phyloP scores from a whole-genome alignment of 2,888 invertebrate genomes.

The Himalopsyche kuldschensis region DNA sequence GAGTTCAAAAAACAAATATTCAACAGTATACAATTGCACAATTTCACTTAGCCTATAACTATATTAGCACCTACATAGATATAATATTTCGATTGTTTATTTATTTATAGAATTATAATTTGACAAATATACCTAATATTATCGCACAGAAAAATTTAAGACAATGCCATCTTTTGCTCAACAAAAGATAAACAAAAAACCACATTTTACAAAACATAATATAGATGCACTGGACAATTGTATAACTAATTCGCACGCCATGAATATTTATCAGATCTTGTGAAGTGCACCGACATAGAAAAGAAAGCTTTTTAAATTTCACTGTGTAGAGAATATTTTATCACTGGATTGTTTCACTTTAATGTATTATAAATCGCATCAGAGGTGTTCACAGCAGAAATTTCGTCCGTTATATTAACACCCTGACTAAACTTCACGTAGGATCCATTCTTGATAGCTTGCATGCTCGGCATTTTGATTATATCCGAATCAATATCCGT shows the following conservation, averaged over 20 bases:
- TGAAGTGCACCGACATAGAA: too few relatives aligned
- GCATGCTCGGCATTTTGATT: slow-evolving; percentile 17
- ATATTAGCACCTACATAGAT: background rate
- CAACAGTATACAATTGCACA: background rate
- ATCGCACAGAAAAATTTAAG: background rate
- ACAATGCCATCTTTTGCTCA: background rate
- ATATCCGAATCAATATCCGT: slow-evolving; percentile 17
- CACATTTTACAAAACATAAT: too few relatives aligned
- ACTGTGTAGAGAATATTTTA: background rate
- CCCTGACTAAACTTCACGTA: slow-evolving; percentile 36
- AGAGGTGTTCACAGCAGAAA: slow-evolving; percentile 30
- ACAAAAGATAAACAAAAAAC: background rate
- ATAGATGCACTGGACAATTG: too few relatives aligned
- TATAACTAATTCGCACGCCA: too few relatives aligned
- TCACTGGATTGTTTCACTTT: slow-evolving; percentile 44
- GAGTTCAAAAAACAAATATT: background rate
- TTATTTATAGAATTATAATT: background rate
- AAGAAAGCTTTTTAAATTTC: background rate
- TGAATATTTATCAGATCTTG: too few relatives aligned
- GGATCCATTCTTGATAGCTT: slow-evolving; percentile 30
- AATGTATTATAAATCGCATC: slow-evolving; percentile 54
- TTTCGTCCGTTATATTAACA: background rate
- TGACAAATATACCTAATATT: background rate
- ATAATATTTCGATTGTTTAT: background rate
- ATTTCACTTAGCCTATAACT: background rate